phyloP scores from a whole-genome alignment of 2,113 vertebrate species.

The Furnarius figulus region DNA sequence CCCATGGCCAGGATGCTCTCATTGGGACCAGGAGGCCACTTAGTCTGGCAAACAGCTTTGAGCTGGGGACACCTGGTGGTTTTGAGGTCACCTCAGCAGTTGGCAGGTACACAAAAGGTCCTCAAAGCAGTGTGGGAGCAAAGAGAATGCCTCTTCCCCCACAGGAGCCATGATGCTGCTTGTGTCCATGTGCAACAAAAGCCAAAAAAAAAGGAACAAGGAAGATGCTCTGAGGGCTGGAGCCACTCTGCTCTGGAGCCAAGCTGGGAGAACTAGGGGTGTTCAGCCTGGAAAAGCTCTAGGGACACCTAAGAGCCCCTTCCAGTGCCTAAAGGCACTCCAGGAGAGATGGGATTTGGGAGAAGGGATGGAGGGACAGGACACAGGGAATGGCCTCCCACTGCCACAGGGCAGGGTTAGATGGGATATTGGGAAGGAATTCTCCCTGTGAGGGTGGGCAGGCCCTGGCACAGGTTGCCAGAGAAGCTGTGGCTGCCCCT shows the following conservation, averaged over 20 bases:
- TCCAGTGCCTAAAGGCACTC: not conserved
- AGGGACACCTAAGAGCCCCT: not conserved
- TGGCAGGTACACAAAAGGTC: not conserved
- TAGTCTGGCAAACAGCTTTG: not conserved
- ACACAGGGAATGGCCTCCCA: not conserved
- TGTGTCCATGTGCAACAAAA: not conserved
- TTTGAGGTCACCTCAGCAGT: not conserved
- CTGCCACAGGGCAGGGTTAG: not conserved
- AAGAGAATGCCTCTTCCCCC: not conserved
- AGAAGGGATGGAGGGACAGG: not conserved
- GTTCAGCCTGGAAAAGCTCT: not conserved
- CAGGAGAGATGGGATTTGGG: not conserved
- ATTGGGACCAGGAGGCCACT: not conserved
- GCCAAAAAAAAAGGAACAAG: not conserved
- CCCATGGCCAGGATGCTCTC: not conserved
- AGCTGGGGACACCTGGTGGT: accelerated
- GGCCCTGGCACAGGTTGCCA: not conserved
- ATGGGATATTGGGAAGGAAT: not conserved
- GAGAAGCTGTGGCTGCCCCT: not conserved
- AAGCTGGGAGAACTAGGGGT: not conserved
- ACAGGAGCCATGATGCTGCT: not conserved
- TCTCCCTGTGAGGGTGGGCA: not conserved
- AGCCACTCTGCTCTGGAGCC: not conserved
- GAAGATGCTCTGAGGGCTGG: not conserved
- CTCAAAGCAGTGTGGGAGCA: not conserved